Base-by-base conservation (phyloP, 2,888 invertebrate genomes). In the Dasypolia templi region DNA sequence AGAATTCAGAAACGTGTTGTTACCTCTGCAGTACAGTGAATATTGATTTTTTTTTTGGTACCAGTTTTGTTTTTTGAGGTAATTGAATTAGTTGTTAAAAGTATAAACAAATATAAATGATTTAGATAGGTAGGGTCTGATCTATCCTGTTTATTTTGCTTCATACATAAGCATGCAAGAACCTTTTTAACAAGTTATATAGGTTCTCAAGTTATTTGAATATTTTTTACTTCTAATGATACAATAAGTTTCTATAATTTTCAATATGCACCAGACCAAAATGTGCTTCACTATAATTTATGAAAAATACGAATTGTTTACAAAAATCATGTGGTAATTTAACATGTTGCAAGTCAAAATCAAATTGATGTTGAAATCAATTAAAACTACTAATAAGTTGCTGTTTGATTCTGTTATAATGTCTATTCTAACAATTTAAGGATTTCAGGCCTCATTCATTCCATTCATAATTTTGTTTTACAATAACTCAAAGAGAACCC, bases 11-110 rank as follows among this genome's bases (percentile, higher is more conserved):
- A 84, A 81, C n/a, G 80, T 85, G 77, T 64, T 62, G 56, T 64
- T 64, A 72, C 59, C 79, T 84, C 86, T 90, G 88, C 89, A 90
- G 82, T 90, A 89, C 86, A 86, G 87, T 76, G 78, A n/a, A n/a
- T 81, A 84, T 85, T 79, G 74, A 79, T 81, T 81, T 63, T 49
- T 46, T 51, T 72, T 59, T 77, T 58, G 35, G 32, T 56, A 61
- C 26, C 29, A 19, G 29, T 72, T 72, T 19, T 39, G 53, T 56
- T 67, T 56, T 71, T 58, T 61, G 22, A 81, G 79, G 79, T 73
- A 69, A 46, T n/a, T 75, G 14, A 64, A 19, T 11, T 0, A 32
- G 39, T 68, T 56, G 14, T 70, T 61, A n/a, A n/a, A n/a, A n/a
- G n/a, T n/a, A n/a, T n/a, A n/a, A n/a, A n/a, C n/a, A n/a, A n/a